A percentile compares a stretch with the other conserved stretches of the same genome.
Evolutionary conservation across 2,797 vertebrate species (phyloP).

Genomic region (Micrastur ruficollis): DNA sequence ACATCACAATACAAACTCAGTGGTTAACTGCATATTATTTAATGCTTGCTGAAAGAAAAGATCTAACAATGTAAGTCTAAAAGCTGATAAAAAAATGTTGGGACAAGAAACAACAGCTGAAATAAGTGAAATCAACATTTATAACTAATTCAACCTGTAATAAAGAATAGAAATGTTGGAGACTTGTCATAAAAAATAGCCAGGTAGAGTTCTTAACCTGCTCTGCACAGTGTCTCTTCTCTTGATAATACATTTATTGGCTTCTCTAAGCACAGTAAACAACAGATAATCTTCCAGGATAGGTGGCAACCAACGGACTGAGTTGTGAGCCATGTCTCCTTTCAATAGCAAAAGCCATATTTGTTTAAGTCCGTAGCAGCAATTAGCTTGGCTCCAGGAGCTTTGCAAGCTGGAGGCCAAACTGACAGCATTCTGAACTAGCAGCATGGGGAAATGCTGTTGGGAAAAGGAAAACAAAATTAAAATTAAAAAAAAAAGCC

Average conservation of each 20-base stretch:
- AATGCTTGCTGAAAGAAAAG: neutral
- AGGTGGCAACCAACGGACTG: neutral
- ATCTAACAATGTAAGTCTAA: neutral
- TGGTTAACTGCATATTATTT: neutral
- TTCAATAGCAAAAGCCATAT: neutral
- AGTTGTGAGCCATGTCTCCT: neutral
- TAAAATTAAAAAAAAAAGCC: too few species aligned
- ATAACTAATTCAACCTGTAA: neutral
- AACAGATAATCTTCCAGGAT: neutral
- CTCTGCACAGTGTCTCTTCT: neutral
- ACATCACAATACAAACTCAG: slow-evolving; percentile 23
- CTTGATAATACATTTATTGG: neutral
- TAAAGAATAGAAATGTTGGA: neutral
- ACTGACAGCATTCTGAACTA: neutral
- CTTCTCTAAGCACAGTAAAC: neutral
- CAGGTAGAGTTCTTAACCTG: neutral
- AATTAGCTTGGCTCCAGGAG: neutral
- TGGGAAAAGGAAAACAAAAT: neutral
- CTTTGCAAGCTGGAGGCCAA: neutral
- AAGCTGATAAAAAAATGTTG: neutral
- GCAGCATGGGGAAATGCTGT: neutral
- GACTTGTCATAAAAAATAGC: neutral
- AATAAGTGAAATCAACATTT: neutral
- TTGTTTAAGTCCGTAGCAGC: neutral
- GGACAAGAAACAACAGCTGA: neutral